Evolutionary conservation across 2,113 vertebrate genomes (phyloP), one percentile per base, ranked within the genome.

Genomic region (Sisor rabdophorus): DNA sequence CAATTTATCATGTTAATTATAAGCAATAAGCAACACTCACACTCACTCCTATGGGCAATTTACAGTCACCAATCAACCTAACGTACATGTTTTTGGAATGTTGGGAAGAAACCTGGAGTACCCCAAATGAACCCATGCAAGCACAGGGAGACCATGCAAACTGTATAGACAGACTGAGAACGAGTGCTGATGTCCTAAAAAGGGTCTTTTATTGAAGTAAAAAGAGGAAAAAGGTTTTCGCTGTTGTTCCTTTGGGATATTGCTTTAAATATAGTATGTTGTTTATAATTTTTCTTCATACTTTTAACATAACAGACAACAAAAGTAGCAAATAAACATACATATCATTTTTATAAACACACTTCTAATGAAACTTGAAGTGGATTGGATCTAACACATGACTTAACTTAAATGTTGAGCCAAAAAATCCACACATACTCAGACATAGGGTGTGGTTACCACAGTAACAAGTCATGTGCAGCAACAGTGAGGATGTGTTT

Each of bases 391-490:
- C 22, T 26, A 17, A 19, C 60, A 55, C 55, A 32, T 60, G 58
- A 79, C 48, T 28, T 44, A 22, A 64, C 50, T 75, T 52, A 71
- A 47, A 73, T 71, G 20, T 67, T 79, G 13, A 44, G 40, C 40
- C 32, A 76, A 17, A 24, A 26, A 24, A 16, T 9, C 9, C n/a
- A 52, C 7, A 56, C 22, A 58, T 44, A 67, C 50, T 67, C n/a
- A 63, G 4, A 75, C 9, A 54, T 22, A 55, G 32, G 56, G 58
- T 52, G 69, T 53, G 67, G 56, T 75, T 20, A 71, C 54, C 55
- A 60, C 17, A n/a, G 40, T 55, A 58, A 77, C 72, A 48, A 24
- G 59, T 82, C 81, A 84, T 58, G 68, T 56, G 61, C 58, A 58
- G 15, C 24, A 61, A 30, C 61, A 53, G 13, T 24, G 64, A 58